Percentiles rank a stretch among this genome's conserved stretches.
phyloP scores from a whole-genome alignment of 2,797 vertebrate genomes.

The Ctenopoma multispine region DNA sequence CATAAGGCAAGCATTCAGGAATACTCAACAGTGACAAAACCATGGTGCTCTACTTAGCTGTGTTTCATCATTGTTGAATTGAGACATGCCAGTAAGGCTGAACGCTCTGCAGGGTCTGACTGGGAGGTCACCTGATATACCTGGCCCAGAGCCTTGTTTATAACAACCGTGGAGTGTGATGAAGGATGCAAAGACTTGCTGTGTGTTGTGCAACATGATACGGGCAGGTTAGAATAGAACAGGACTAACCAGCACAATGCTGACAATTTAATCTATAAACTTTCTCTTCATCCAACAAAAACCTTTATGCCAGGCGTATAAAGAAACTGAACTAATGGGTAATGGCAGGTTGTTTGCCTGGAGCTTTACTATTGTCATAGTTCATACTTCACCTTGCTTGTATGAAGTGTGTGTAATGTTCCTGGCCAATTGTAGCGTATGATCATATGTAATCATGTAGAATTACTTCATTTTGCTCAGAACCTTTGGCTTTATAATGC shows the following conservation, averaged over 20 bases:
- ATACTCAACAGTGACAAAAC: conserved; percentile 38
- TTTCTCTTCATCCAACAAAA: conserved; percentile 41
- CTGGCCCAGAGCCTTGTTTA: conserved; percentile 65
- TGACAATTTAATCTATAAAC: conserved; percentile 43
- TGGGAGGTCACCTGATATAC: conserved; percentile 54
- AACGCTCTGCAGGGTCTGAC: conserved; percentile 24
- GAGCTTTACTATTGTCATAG: conserved; percentile 15
- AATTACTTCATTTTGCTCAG: conserved; percentile 22
- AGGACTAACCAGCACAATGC: conserved; percentile 15
- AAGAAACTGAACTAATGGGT: conserved; percentile 28
- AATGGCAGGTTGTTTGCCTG: conserved; percentile 26
- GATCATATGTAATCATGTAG: conserved; percentile 45
- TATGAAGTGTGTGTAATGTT: conserved; percentile 32
- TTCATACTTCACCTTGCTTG: conserved; percentile 23
- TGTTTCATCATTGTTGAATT: conserved; percentile 52
- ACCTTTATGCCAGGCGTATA: conserved; percentile 16
- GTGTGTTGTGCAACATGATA: conserved; percentile 32
- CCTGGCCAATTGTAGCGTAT: conserved; percentile 26
- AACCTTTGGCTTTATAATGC: neutral
- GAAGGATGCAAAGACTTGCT: conserved; percentile 24
- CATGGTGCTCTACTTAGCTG: conserved; percentile 21
- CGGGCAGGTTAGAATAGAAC: conserved; percentile 39
- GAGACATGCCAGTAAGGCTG: conserved; percentile 43
- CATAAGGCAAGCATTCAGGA: conserved; percentile 32
- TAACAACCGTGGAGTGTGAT: conserved; percentile 51